Conservation (phyloP, 1,140 invertebrate genomes). For the Papilio polytes region DNA sequence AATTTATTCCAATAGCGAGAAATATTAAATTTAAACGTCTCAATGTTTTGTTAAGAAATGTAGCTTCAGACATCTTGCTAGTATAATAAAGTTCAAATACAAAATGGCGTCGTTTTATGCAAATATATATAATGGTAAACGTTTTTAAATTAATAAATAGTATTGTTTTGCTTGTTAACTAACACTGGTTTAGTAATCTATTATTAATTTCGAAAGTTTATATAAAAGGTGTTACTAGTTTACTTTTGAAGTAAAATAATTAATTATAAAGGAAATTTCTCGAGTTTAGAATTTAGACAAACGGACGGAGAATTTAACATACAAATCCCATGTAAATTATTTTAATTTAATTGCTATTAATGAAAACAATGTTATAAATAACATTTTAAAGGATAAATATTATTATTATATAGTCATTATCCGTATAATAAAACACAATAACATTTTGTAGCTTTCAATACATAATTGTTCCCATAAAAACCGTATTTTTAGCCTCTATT, state of each 20-base stretch:
- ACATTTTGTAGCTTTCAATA: neutral
- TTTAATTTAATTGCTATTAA: neutral
- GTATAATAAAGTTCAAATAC: neutral
- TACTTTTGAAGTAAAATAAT: too few species aligned
- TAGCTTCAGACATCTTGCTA: neutral
- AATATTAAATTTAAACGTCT: conserved; percentile 45
- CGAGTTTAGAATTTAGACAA: too few species aligned
- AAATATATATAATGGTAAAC: neutral
- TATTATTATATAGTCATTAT: neutral
- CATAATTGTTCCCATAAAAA: neutral
- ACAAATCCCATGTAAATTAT: neutral
- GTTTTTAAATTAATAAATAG: conserved; percentile 12
- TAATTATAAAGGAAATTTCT: too few species aligned
- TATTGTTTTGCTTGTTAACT: conserved; percentile 10
- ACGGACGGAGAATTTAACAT: too few species aligned
- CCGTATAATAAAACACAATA: neutral
- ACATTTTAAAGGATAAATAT: neutral
- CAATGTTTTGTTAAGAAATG: conserved; percentile 45
- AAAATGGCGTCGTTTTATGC: conserved; percentile 26
- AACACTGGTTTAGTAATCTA: conserved; percentile 4
- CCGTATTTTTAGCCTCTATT: neutral
- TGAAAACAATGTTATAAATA: neutral
- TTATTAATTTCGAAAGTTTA: neutral
- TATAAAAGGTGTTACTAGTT: conserved; percentile 11
- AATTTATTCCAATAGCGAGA: conserved; percentile 42